Evolutionary conservation across 1,140 invertebrate genomes (phyloP).

Genomic region (fruit fly (Drosophila melanogaster)): Release_6_plus_ISO1_MT NT_033779.5:18147001-18147500

Average conservation of each 20-base stretch:
- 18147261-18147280: not conserved
- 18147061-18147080: slow-evolving; percentile 1
- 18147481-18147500: slow-evolving; percentile 54
- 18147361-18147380: slow-evolving; percentile 83
- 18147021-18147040: slow-evolving; percentile 55
- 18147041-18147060: slow-evolving; percentile 11
- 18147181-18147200: slow-evolving; percentile 80
- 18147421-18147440: slow-evolving; percentile 44
- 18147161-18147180: slow-evolving; percentile 56
- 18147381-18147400: slow-evolving; percentile 67
- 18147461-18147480: not conserved
- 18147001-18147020: slow-evolving; percentile 33
- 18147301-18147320: slow-evolving; percentile 7
- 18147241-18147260: slow-evolving; percentile 65
- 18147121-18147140: slow-evolving; percentile 42
- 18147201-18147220: slow-evolving; percentile 82
- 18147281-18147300: not conserved
- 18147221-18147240: slow-evolving; percentile 81
- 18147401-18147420: slow-evolving; percentile 55
- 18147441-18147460: slow-evolving; percentile 54
- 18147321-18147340: slow-evolving; percentile 81
- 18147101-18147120: slow-evolving; percentile 83
- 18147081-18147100: slow-evolving; percentile 73
- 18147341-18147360: slow-evolving; percentile 79
- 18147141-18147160: slow-evolving; percentile 28